Percentiles rank a stretch among this genome's conserved stretches.
Conservation (phyloP, 2,888 invertebrate species). For the Graphium colonna region DNA sequence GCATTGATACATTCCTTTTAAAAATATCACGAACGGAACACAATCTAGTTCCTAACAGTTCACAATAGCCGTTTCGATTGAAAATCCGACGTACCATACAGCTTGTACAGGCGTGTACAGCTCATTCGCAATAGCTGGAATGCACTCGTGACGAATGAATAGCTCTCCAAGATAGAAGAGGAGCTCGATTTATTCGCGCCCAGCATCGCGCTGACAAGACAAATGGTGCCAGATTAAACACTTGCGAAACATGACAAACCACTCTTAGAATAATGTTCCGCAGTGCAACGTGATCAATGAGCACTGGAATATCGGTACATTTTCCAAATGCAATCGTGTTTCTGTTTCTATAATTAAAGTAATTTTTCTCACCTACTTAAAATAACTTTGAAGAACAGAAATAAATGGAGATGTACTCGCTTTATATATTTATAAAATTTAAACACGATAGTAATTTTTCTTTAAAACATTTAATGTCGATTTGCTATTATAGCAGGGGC, state of each 20-base stretch:
- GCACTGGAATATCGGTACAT: neutral
- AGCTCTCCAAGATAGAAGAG: constrained; percentile 5
- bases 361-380: neutral
- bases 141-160: constrained; percentile 6
- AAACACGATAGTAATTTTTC: no score
- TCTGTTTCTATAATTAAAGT: no score
- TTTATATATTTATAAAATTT: no score
- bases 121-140: neutral
- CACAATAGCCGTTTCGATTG: no score
- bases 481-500: no score
- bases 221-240: constrained; percentile 13
- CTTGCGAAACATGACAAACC: constrained; percentile 17
- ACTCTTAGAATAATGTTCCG: constrained; percentile 4
- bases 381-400: neutral
- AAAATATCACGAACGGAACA: no score
- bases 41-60: no score
- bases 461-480: no score
- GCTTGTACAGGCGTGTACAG: no score
- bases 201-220: constrained; percentile 14
- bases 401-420: neutral
- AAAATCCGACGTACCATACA: no score
- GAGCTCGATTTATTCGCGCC: constrained; percentile 19
- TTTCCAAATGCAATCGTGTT: no score
- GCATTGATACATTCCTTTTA: no score
- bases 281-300: constrained; percentile 1